Evolutionary conservation across 2,113 vertebrate genomes (phyloP), one percentile per base, ranked within the genome.

Genomic region (Ploceus nigricollis): DNA sequence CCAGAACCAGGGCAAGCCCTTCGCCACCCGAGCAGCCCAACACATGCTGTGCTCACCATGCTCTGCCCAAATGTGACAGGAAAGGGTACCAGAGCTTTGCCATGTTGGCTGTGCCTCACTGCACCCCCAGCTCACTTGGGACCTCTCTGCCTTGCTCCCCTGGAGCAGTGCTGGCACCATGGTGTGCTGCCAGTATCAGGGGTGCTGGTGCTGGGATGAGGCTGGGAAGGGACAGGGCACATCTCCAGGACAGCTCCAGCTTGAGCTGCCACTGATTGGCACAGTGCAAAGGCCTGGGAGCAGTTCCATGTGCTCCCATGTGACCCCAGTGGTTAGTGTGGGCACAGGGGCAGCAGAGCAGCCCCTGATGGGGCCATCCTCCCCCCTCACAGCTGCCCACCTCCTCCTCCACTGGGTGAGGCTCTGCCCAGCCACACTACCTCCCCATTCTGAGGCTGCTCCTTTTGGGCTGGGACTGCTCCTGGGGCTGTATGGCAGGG

Each of bases 391-490:
- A 56, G 68, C 60, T 60, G 71, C 60, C 25, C 65, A 53, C 0
- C 4, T 50, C 17, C 21, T n/a, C n/a, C 33, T 57, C 25, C 0
- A 2, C 10, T 0, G 0, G 19, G 4, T 53, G 13, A 76, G 66
- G 13, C 33, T 66, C 12, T 70, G 45, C 31, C 27, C 31, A 44
- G 56, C 31, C n/a, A 54, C 5, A 3, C 0, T 5, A 18, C 48
- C 28, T 53, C 53, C 17, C 35, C 0, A 2, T 50, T 25, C 28
- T 6, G 2, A 87, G 30, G 30, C 48, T 72, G 53, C 20, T 93
- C 24, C 57, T 39, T 24, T 61, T 25, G 31, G 39, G 24, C 15
- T n/a, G 10, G 28, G 71, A 7, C 14, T 35, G 61, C 44, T 84
- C 20, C 53, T 40, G 44, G 31, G 31, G n/a, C 48, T 71, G 48